Base-by-base conservation (phyloP, 2,113 vertebrate genomes). In the Lanius collurio region DNA sequence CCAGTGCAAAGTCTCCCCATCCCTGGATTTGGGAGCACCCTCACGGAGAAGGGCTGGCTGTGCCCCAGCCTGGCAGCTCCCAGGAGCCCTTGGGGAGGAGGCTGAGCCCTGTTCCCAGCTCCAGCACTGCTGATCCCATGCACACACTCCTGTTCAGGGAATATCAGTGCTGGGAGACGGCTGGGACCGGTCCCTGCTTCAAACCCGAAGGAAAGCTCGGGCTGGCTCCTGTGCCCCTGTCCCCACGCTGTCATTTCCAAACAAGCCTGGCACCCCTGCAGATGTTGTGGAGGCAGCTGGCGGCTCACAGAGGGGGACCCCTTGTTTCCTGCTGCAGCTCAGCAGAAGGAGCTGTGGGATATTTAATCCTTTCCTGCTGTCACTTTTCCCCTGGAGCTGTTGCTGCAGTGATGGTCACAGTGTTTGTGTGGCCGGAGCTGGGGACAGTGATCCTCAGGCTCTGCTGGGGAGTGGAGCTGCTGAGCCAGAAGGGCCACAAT, bases 291-390 rank as follows among this genome's bases (percentile, higher is more conserved):
- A 64, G 33, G 59, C 63, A 74, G 64, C 84, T 84, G 87, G 59
- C 0, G 0, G 46, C 64, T 93, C 59, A 19, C 69, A 26, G 22
- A 37, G 65, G 1, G 2, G 60, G 71, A 56, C 41, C 89, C 87
- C 59, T 70, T 67, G 50, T 89, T 96, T 87, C 84, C 64, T 70
- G 53, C 86, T 95, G 74, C 65, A 79, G 79, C 80, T 83, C 53
- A 26, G 41, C 65, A 80, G n/a, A 77, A 93, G 55, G 56, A 84
- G 63, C 64, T 77, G 41, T 2, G 15, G 73, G 62, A 73, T 60
- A 56, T 83, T 91, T 50, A 83, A 91, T 87, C 95, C 73, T 74
- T 87, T 77, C 68, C 84, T 81, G 53, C 70, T 77, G 68, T 65
- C 87, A 69, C 87, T 89, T 73, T 74, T 69, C 77, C 68, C 71